Percentiles rank a stretch among this genome's conserved stretches.
These are phyloP conservation scores for Physocephala rufipes DNA, from an alignment of 2,888 invertebrate species.

Conservation along the genomic window DNA sequence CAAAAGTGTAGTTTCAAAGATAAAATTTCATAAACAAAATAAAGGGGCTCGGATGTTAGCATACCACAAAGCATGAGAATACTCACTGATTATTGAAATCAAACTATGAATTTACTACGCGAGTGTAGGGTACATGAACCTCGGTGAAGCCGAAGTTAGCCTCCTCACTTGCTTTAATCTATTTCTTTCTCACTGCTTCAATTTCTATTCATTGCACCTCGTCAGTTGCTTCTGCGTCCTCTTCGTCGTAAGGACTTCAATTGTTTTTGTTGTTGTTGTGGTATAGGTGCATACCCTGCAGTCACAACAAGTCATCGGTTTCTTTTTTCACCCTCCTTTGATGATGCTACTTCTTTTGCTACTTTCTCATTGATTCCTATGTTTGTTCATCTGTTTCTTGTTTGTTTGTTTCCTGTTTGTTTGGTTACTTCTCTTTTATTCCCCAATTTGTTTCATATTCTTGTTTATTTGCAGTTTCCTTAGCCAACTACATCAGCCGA, in stretches of 20 bases:
- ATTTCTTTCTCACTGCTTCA: conserved; percentile 42
- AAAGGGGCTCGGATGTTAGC: too few relatives aligned
- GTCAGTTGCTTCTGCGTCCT: conserved; percentile 43
- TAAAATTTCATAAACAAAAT: too few relatives aligned
- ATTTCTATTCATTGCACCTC: conserved; percentile 51
- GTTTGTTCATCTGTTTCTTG: conserved; percentile 23
- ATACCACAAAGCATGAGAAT: too few relatives aligned
- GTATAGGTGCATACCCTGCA: conserved; percentile 37
- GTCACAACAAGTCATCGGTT: conserved; percentile 37
- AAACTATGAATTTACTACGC: too few relatives aligned
- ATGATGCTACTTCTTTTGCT: background rate
- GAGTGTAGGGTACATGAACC: too few relatives aligned
- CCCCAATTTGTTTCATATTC: conserved; percentile 59
- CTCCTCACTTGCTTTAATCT: conserved; percentile 23
- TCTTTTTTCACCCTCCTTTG: background rate
- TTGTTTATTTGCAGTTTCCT: conserved; percentile 59
- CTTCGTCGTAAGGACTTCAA: conserved; percentile 26
- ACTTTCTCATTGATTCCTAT: conserved; percentile 32
- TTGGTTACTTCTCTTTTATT: conserved; percentile 32
- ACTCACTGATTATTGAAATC: too few relatives aligned
- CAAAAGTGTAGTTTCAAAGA: too few relatives aligned
- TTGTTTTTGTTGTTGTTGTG: conserved; percentile 26
- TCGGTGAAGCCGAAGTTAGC: too few relatives aligned
- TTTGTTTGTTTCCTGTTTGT: conserved; percentile 20
- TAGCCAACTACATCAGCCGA: conserved; percentile 54